Evolutionary conservation across 2,888 invertebrate species (phyloP), one percentile per base, ranked within the genome.

Genomic region (Ischnus inquisitorius): DNA sequence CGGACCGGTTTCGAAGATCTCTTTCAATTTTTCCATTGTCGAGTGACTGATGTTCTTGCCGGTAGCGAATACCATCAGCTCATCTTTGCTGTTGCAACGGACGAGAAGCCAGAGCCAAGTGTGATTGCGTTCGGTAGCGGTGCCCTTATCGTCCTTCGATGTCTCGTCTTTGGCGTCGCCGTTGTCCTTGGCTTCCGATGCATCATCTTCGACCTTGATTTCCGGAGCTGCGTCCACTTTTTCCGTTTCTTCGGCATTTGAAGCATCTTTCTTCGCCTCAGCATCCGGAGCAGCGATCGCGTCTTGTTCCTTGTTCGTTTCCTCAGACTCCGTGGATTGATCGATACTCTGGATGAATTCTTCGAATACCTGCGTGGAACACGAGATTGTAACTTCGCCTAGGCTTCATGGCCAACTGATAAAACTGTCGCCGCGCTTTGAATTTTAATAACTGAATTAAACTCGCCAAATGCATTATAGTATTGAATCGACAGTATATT

Each of bases 1-100:
- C 2, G 90, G 72, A 14, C 93, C 93, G 69, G 81, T 88, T 79
- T 92, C 91, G 72, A 90, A 93, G 2, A 91, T 88, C 46, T 91
- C 89, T 72, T 92, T 93, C 65, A 93, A 88, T 75, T 88, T 90
- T 68, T 93, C 91, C 92, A 93, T 92, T 3, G 92, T 89, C 10
- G 82, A 69, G 2, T 89, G 87, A 83, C 80, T 89, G 51, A 93
- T 90, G 82, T 92, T 91, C 84, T 90, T 92, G 3, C 93, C 93
- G 57, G 93, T 93, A 8, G 92, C 92, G 72, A 93, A 92, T 8
- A 93, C 87, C 93, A 93, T 93, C 5, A 93, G 87, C 48, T 93
- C 92, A 65, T 92, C 88, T 75, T 89, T 91, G 43, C 92, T 91
- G 86, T 93, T 93, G 64, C 92, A 91, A 72, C 93, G 89, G 2